Base-by-base conservation (phyloP, 1,140 invertebrate genomes). In the Drosophila pachea region DNA sequence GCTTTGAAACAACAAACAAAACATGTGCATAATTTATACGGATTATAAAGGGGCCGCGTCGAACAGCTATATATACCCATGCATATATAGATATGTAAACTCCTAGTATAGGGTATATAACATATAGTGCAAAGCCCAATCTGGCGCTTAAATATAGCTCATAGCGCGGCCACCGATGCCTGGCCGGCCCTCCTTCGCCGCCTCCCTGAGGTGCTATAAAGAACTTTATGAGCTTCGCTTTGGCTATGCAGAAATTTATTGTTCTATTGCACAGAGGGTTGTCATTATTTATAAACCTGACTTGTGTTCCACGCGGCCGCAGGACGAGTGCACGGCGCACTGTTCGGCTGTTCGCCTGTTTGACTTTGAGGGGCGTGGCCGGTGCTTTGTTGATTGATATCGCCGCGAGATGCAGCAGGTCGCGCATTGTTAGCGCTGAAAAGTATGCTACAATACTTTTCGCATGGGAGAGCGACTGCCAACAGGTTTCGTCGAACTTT, bases 141-240 rank as follows among this genome's bases (percentile, higher is more conserved):
- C 67, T 64, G 66, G 5, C 45, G 42, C 47, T 58, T 55, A 74
- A 64, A 74, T 48, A 59, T 64, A 67, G 65, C 16, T 14, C 36
- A 54, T 38, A 45, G 68, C 29, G 43, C 9, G 47, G 42, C 33
- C 53, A 52, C n/a, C 53, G 11, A 12, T 31, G 12, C 55, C n/a
- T 22, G 22, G 22, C 35, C 6, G 0, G 4, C 22, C 16, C 11
- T 36, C 4, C 38, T n/a, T 11, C 16, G 22, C 5, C 29, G 14
- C 22, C 43, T 75, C 77, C 77, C 77, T 50, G 40, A 42, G 67
- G 78, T 78, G 75, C 56, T 75, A 78, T 82, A 82, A 82, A 82
- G 75, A 78, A 78, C 59, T 83, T 67, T 49, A 50, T 74, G 56
- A 68, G 72, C 43, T 68, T 59, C 58, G 53, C 56, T 63, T 48